Conservation (phyloP, 2,888 invertebrate genomes). For the Trachelus stipa region DNA sequence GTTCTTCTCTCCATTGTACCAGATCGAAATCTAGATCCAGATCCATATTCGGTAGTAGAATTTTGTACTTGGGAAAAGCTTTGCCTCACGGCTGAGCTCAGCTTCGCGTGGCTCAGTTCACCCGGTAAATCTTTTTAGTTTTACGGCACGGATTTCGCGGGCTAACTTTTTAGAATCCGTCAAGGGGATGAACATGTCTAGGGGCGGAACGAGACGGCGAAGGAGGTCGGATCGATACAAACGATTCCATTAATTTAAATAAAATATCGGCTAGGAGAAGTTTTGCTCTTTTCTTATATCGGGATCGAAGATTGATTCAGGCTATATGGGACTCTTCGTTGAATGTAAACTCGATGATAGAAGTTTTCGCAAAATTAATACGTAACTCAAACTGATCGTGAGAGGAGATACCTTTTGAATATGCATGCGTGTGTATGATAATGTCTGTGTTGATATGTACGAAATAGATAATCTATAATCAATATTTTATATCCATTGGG, state of each 20-base stretch:
- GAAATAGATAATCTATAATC: neutral
- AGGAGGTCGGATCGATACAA: conserved; percentile 19
- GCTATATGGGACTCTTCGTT: neutral
- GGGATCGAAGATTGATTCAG: neutral
- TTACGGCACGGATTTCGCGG: conserved; percentile 15
- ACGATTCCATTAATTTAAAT: conserved; percentile 29
- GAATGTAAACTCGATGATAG: neutral
- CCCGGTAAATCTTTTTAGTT: conserved; percentile 13
- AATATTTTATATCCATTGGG: neutral
- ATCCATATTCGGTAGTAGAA: neutral
- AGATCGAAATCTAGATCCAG: conserved; percentile 3
- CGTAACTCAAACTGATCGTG: neutral
- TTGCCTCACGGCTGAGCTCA: neutral
- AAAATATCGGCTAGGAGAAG: conserved; percentile 26
- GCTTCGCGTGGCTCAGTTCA: conserved; percentile 1
- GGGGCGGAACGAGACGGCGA: neutral
- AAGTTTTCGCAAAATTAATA: neutral
- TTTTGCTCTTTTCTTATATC: neutral
- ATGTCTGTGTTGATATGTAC: neutral
- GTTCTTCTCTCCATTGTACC: neutral
- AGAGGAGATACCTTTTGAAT: neutral
- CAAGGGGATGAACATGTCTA: conserved; percentile 1
- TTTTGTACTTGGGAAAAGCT: neutral
- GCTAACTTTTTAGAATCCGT: conserved; percentile 17
- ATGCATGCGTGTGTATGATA: neutral